These are phyloP conservation scores for Euura lappo DNA, from an alignment of 1,140 invertebrate species.

Conservation along the genomic window DNA sequence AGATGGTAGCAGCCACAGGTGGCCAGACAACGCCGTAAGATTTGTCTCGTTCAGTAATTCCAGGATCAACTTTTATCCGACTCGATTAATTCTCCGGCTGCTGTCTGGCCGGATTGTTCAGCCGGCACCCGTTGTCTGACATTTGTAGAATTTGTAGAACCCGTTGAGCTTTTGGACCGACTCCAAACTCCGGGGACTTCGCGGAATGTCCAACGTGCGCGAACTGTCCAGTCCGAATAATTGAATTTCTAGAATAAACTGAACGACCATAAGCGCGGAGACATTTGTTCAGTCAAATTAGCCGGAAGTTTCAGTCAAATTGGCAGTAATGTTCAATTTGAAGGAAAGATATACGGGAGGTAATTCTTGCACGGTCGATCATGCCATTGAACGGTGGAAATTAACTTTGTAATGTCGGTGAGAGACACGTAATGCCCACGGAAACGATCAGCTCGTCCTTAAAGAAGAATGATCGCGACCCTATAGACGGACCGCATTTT, in stretches of 20 bases:
- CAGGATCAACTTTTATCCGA: not conserved
- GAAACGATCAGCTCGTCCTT: not conserved
- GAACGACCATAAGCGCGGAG: too few species aligned
- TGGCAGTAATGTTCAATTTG: not conserved
- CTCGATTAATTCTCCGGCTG: not conserved
- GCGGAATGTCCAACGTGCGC: not conserved
- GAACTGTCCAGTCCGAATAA: not conserved
- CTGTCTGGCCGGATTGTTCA: not conserved
- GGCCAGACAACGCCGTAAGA: not conserved
- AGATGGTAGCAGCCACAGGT: not conserved
- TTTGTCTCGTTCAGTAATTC: not conserved
- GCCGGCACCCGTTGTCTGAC: not conserved
- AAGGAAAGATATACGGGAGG: not conserved
- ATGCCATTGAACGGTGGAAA: not conserved
- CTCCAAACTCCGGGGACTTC: not conserved
- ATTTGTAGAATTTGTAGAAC: not conserved
- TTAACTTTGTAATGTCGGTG: not conserved
- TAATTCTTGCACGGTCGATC: not conserved
- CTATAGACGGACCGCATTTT: too few species aligned
- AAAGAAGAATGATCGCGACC: not conserved
- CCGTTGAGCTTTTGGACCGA: not conserved
- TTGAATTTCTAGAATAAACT: too few species aligned
- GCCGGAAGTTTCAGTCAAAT: too few species aligned
- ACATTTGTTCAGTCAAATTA: too few species aligned
- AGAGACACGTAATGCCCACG: not conserved